Evolutionary conservation across 2,113 vertebrate species (phyloP), one percentile per base, ranked within the genome.

Genomic region (Glaucidium brasilianum): DNA sequence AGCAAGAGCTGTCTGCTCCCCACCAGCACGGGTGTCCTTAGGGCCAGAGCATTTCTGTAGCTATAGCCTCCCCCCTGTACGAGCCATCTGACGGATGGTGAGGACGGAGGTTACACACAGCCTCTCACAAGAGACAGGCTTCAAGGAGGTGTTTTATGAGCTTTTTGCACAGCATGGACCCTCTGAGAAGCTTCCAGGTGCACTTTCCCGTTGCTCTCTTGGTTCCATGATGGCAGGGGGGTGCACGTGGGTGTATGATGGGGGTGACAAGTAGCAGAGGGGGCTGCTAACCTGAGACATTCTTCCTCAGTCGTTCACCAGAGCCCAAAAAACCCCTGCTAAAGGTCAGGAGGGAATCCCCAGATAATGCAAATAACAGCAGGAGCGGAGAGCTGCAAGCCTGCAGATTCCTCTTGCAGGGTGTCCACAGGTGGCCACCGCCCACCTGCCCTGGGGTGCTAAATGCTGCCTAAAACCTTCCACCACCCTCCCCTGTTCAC

Each of bases 181-280:
- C 78, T 95, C 89, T 32, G 89, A 90, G 93, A 59, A 88, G 32
- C 62, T 90, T 88, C 83, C 89, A 92, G 89, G 89, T 94, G 91
- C 56, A 37, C 11, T 83, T 82, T 68, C 78, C 50, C 47, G 29
- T 72, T 41, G 66, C 71, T 71, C 32, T 67, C 85, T 7, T 12
- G 62, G 49, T 79, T 88, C 53, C 49, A 11, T 0, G 1, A 16
- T 77, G 3, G 2, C 43, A 55, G 66, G 47, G 66, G 19, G 0
- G 1, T n/a, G 53, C 72, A 29, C 0, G 2, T 34, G 85, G 74
- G 45, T 1, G 41, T 68, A 27, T 0, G 0, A 50, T 0, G 11
- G 56, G 49, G 41, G 29, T 67, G 92, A 86, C 72, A 88, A 94
- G 76, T 52, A 92, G 92, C 63, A 89, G 35, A 89, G 67, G 75